phyloP scores from a whole-genome alignment of 1,140 invertebrate genomes.

The Carcinoscorpius rotundicauda region DNA sequence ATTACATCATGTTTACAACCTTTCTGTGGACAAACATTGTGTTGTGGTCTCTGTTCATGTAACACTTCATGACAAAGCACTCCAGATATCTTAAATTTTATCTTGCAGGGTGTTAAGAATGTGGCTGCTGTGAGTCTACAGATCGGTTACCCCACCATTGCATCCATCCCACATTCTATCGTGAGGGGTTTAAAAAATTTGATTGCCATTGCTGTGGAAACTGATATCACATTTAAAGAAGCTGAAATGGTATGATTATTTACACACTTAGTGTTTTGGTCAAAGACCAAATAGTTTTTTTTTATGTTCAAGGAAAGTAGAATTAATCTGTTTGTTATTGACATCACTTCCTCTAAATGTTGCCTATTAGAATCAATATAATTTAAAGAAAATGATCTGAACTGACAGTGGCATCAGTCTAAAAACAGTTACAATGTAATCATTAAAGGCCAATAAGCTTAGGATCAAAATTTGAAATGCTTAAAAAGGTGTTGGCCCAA shows the following conservation, averaged over 20 bases:
- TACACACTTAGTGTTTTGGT: slow-evolving; percentile 33
- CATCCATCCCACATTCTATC: slow-evolving; percentile 92
- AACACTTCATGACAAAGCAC: too few relatives aligned
- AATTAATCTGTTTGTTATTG: not conserved
- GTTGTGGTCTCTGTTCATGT: too few relatives aligned
- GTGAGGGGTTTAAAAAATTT: slow-evolving; percentile 97
- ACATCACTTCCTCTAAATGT: not conserved
- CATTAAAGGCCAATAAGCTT: not conserved
- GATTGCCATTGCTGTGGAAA: slow-evolving; percentile 87
- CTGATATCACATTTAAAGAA: slow-evolving; percentile 89
- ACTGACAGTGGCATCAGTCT: not conserved
- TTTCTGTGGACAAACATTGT: too few relatives aligned
- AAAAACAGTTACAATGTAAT: not conserved
- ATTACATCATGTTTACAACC: too few relatives aligned
- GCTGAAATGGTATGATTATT: slow-evolving; percentile 83
- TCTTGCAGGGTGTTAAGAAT: slow-evolving; percentile 66
- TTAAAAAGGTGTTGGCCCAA: too few relatives aligned
- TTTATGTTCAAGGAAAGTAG: too few relatives aligned
- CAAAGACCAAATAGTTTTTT: not conserved
- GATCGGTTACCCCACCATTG: slow-evolving; percentile 91
- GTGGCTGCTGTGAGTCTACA: slow-evolving; percentile 85
- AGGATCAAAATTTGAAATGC: too few relatives aligned
- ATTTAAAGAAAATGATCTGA: not conserved
- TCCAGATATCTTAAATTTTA: slow-evolving; percentile 4
- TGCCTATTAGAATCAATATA: not conserved